phyloP scores from a whole-genome alignment of 2,888 invertebrate genomes.

The Ichneumoninae sp. region DNA sequence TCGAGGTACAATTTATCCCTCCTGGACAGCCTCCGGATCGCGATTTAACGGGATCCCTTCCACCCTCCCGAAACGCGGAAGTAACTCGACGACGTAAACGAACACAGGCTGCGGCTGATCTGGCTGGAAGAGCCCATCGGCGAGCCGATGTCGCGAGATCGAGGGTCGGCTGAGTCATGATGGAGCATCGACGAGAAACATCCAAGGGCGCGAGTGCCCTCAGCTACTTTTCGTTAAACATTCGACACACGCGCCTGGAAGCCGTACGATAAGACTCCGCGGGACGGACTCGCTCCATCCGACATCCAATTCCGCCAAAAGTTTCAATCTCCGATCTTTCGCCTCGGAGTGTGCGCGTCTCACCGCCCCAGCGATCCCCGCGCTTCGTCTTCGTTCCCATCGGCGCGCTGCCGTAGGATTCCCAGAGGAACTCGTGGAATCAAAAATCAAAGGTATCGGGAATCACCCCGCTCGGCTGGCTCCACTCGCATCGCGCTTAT shows the following conservation, averaged over 20 bases:
- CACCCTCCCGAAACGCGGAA: not conserved
- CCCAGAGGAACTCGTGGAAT: slow-evolving; percentile 74
- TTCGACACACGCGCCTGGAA: slow-evolving; percentile 77
- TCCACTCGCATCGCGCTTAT: slow-evolving; percentile 35
- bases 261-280: slow-evolving; percentile 76
- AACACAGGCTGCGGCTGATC: not conserved
- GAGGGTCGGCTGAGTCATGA: not conserved
- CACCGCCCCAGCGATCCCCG: slow-evolving; percentile 33
- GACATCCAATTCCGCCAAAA: slow-evolving; percentile 80
- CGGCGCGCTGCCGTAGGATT: slow-evolving; percentile 61
- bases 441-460: slow-evolving; percentile 76
- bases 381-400: slow-evolving; percentile 44
- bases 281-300: slow-evolving; percentile 74
- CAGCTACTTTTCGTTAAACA: slow-evolving; percentile 72
- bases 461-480: slow-evolving; percentile 63
- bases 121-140: slow-evolving; percentile 6
- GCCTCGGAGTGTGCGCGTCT: slow-evolving; percentile 53
- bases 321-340: slow-evolving; percentile 79
- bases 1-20: slow-evolving; percentile 19
- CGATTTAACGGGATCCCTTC: slow-evolving; percentile 12
- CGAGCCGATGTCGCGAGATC: slow-evolving; percentile 17
- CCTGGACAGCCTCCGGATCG: slow-evolving; percentile 5
- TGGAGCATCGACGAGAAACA: slow-evolving; percentile 2
- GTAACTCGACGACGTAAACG: not conserved
- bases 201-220: slow-evolving; percentile 28